Conservation (phyloP, 2,797 vertebrate genomes). For the Pangasius djambal region DNA sequence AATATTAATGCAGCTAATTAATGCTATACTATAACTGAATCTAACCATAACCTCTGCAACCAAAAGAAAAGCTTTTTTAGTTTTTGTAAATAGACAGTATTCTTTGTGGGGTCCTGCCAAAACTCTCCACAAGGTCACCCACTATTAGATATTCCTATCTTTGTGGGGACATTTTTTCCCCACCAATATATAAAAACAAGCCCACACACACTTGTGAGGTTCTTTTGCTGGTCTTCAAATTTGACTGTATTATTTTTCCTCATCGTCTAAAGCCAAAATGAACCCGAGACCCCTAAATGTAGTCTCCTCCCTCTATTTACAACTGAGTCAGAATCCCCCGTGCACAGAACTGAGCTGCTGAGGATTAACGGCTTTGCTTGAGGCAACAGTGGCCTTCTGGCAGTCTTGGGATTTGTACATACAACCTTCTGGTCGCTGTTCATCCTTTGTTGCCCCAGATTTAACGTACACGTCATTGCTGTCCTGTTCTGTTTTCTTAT, state of each 20-base stretch:
- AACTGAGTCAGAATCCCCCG: background rate
- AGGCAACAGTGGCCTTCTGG: conserved; percentile 21
- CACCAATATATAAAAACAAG: background rate
- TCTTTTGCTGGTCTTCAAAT: background rate
- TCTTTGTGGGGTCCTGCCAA: background rate
- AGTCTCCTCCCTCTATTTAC: conserved; percentile 1
- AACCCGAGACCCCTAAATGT: background rate
- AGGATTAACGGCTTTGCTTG: conserved; percentile 21
- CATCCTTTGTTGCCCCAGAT: conserved; percentile 8
- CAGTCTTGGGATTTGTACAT: background rate
- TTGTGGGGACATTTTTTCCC: background rate
- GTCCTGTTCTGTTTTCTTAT: background rate
- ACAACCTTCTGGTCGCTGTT: background rate
- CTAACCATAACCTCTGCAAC: background rate
- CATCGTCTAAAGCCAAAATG: background rate
- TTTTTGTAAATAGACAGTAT: background rate
- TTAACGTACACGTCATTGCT: background rate
- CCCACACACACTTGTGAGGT: background rate
- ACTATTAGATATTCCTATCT: background rate
- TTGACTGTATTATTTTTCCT: background rate
- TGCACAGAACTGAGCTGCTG: background rate
- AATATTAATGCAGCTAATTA: background rate
- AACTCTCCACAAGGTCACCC: background rate
- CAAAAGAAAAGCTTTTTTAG: background rate
- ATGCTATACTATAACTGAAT: background rate